Percentiles rank a stretch among this genome's conserved stretches.
Evolutionary conservation across 30 jellyfish, hydroid and myxozoan genomes (phyloP).

Genomic region (Aurelia sp.): DNA sequence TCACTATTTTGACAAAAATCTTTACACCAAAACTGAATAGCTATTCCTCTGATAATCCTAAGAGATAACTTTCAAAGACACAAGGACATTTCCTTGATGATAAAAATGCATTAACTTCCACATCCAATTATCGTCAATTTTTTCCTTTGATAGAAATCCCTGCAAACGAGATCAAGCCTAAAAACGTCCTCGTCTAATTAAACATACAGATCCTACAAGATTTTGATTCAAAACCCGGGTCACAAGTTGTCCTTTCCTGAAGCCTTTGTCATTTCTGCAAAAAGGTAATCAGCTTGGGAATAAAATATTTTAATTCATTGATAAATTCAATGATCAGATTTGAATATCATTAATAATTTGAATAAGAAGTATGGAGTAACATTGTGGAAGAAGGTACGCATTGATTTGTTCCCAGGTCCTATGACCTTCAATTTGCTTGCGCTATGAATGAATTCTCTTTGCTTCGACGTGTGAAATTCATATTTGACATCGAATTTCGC

Average conservation of each 20-base stretch:
- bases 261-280: constrained; percentile 41
- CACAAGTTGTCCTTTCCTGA: constrained; percentile 46
- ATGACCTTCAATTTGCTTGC: constrained; percentile 18
- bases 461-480: too few species aligned
- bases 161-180: constrained; percentile 53
- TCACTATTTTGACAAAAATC: too few species aligned
- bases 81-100: too few species aligned
- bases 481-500: too few species aligned
- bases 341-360: constrained; percentile 50
- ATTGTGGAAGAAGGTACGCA: constrained; percentile 25
- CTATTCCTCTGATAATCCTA: too few species aligned
- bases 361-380: constrained; percentile 25
- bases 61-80: too few species aligned
- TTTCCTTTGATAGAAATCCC: constrained; percentile 45
- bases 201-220: constrained; percentile 31
- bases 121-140: not conserved
- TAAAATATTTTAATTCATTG: constrained; percentile 40
- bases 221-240: constrained; percentile 35
- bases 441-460: too few species aligned
- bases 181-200: constrained; percentile 16
- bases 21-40: too few species aligned
- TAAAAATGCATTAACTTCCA: too few species aligned
- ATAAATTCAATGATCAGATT: constrained; percentile 50
- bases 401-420: constrained; percentile 45
- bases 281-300: constrained; percentile 55